Evolutionary conservation across 2,797 vertebrate genomes (phyloP).

Genomic region (Ptychobarbus kaznakovi): DNA sequence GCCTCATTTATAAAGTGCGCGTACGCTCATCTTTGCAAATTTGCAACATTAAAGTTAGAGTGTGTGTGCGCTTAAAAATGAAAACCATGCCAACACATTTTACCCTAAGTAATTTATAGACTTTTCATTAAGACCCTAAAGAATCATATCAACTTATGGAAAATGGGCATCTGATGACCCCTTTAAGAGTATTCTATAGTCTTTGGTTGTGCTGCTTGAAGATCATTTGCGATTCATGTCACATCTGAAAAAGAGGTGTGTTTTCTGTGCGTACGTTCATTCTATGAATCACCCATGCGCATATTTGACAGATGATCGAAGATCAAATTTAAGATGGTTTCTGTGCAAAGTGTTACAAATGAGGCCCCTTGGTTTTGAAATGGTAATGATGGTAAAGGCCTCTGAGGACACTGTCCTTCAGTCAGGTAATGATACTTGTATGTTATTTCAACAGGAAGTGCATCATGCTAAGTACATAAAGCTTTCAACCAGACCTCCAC

Average conservation of each 20-base stretch:
- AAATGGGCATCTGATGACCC: too few species aligned
- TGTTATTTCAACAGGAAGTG: conserved; percentile 42
- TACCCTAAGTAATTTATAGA: too few species aligned
- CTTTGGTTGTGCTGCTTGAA: background rate
- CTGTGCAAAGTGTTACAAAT: background rate
- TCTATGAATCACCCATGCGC: too few species aligned
- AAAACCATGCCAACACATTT: too few species aligned
- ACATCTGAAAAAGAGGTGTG: background rate
- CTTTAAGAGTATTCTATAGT: background rate
- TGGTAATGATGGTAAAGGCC: background rate
- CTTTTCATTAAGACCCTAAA: too few species aligned
- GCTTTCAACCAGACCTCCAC: conserved; percentile 56
- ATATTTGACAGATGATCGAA: too few species aligned
- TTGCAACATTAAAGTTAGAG: too few species aligned
- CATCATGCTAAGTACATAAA: conserved; percentile 45
- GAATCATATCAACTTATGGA: too few species aligned
- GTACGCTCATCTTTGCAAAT: background rate
- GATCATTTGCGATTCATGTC: background rate
- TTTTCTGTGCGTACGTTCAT: too few species aligned
- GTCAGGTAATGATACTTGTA: background rate
- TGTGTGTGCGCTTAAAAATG: background rate
- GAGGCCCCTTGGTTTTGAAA: background rate
- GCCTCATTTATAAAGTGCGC: background rate
- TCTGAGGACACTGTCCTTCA: background rate
- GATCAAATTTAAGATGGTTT: too few species aligned